These are phyloP conservation scores for Gymnosoma rotundatum DNA, from an alignment of 2,888 invertebrate genomes.

Conservation along the genomic window DNA sequence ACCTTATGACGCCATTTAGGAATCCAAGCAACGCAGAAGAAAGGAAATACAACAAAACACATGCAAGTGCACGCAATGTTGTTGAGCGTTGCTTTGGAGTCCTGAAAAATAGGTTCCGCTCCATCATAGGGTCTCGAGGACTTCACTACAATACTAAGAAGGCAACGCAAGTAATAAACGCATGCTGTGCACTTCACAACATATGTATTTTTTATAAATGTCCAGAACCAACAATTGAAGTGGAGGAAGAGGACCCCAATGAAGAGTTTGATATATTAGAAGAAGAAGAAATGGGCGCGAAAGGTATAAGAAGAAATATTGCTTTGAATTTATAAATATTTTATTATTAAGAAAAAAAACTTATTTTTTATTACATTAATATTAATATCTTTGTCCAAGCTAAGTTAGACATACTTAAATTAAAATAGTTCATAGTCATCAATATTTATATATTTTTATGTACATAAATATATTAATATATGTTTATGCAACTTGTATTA, in stretches of 20 bases:
- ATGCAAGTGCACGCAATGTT: too few species aligned
- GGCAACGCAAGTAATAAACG: constrained; percentile 29
- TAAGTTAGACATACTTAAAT: not conserved
- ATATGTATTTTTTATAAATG: constrained; percentile 68
- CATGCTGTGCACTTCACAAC: too few species aligned
- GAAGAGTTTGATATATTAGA: too few species aligned
- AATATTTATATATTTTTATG: too few species aligned
- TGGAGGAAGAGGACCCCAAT: not conserved
- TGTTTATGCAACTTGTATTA: too few species aligned
- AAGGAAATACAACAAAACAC: too few species aligned
- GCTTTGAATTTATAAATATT: constrained; percentile 1
- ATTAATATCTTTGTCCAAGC: not conserved
- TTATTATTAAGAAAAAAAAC: not conserved
- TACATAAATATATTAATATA: too few species aligned
- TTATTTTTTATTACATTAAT: not conserved
- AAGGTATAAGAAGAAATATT: not conserved
- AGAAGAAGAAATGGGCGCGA: not conserved
- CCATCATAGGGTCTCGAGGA: constrained; percentile 7
- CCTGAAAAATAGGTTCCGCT: not conserved
- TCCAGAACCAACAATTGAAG: constrained; percentile 18
- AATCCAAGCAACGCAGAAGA: too few species aligned
- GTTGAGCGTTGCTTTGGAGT: too few species aligned
- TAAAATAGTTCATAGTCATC: too few species aligned
- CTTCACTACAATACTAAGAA: constrained; percentile 30
- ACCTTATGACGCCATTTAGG: too few species aligned